Percentiles rank a stretch among this genome's conserved stretches.
Conservation (phyloP, 2,113 vertebrate genomes). For the Mystacornis crossleyi region DNA sequence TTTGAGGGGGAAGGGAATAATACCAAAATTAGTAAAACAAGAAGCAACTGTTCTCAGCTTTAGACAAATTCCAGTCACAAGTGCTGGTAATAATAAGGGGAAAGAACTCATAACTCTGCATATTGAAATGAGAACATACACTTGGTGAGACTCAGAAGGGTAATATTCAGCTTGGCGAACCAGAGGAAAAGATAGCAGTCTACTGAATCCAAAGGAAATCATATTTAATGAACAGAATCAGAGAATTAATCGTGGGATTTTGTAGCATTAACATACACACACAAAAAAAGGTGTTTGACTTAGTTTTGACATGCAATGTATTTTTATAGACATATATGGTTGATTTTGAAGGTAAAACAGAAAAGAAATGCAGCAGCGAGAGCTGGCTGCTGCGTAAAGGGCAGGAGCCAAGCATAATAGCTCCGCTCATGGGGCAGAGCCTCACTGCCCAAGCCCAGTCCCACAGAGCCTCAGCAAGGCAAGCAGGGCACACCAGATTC, state of each 20-base stretch:
- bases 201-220: not conserved
- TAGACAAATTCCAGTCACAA: not conserved
- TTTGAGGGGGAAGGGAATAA: not conserved
- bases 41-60: not conserved
- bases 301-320: not conserved
- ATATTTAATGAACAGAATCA: not conserved
- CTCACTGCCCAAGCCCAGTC: not conserved
- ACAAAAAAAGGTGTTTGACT: not conserved
- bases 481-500: not conserved
- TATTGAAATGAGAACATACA: not conserved
- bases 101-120: not conserved
- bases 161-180: not conserved
- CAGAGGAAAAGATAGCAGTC: not conserved
- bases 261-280: not conserved
- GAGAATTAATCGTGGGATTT: not conserved
- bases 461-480: not conserved
- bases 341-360: not conserved
- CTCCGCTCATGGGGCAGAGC: not conserved
- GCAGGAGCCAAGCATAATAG: not conserved
- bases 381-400: not conserved
- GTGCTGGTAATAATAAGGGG: not conserved
- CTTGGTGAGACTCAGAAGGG: not conserved
- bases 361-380: not conserved
- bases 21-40: not conserved
- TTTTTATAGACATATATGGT: not conserved